Evolutionary conservation across 2,113 vertebrate species (phyloP).

Genomic region (Asarcornis scutulata): DNA sequence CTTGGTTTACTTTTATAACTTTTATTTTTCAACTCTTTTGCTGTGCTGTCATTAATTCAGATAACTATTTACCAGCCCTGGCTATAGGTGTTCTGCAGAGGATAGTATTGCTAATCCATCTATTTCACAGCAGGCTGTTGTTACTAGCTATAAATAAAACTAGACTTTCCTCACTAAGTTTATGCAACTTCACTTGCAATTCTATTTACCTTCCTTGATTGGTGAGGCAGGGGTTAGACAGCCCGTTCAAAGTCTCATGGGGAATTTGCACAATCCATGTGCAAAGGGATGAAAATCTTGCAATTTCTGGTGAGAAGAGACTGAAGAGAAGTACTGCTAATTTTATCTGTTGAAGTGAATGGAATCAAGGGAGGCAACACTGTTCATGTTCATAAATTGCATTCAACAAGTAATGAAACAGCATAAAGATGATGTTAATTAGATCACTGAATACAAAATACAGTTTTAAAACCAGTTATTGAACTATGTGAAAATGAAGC

Average conservation of each 20-base stretch:
- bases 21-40: neutral
- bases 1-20: neutral
- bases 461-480: neutral
- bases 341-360: neutral
- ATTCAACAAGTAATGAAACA: neutral
- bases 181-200: neutral
- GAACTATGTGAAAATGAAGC: neutral
- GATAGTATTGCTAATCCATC: neutral
- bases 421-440: neutral
- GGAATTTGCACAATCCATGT: neutral
- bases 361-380: neutral
- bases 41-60: neutral
- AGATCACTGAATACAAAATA: neutral
- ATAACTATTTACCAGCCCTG: neutral
- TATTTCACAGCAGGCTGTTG: neutral
- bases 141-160: neutral
- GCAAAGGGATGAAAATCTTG: neutral
- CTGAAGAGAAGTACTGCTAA: neutral
- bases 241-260: neutral
- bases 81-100: neutral
- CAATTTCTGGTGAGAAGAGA: neutral
- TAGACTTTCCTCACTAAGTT: neutral
- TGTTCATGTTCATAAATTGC: neutral
- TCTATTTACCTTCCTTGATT: neutral
- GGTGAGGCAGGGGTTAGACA: neutral